These are phyloP conservation scores for Ursus arctos DNA, from an alignment of 2,113 vertebrate species.

Conservation along the genomic window DNA sequence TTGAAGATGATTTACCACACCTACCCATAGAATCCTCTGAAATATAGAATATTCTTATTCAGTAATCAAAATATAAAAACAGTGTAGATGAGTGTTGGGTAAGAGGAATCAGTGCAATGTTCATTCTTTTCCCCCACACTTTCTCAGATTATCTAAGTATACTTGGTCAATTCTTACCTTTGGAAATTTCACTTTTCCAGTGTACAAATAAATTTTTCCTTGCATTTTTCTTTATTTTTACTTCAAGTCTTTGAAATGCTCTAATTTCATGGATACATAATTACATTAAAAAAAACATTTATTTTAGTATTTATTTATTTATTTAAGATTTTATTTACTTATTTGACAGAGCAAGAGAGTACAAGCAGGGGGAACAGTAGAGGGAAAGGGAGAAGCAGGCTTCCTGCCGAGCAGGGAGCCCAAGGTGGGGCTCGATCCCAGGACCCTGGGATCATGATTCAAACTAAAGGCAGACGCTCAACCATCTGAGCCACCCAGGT, in stretches of 20 bases:
- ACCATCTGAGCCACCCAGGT: no score
- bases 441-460: no score
- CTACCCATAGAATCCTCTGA: neutral
- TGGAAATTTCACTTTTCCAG: neutral
- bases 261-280: neutral
- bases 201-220: neutral
- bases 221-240: neutral
- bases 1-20: conserved; percentile 35
- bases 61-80: neutral
- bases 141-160: neutral
- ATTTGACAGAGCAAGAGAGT: no score
- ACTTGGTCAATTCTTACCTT: neutral
- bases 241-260: neutral
- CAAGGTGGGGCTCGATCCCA: no score
- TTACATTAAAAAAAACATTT: neutral
- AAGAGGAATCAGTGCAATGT: neutral
- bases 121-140: neutral
- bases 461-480: no score
- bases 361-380: no score
- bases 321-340: no score
- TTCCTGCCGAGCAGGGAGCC: no score
- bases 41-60: neutral
- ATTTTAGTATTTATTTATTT: no score
- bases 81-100: neutral
- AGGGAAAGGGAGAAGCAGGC: no score